Percentiles rank a stretch among this genome's conserved stretches.
Conservation (phyloP, 1,140 invertebrate genomes). For the Hycleus phaleratus region DNA sequence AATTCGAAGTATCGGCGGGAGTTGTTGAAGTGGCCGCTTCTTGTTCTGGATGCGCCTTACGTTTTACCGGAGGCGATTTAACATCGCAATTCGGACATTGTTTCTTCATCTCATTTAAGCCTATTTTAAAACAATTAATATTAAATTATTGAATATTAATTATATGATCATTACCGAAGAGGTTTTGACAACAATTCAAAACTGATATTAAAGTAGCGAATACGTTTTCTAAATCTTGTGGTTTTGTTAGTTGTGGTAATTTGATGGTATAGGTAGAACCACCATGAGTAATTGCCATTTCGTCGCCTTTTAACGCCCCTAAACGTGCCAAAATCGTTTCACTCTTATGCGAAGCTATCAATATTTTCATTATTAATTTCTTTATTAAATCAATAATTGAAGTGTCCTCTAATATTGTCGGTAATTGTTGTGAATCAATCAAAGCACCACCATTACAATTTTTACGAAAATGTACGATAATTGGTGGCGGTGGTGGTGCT, state of each 20-base stretch:
- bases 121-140: slow-evolving; percentile 8
- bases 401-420: slow-evolving; percentile 41
- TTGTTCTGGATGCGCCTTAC: slow-evolving; percentile 41
- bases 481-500: slow-evolving; percentile 42
- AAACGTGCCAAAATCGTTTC: slow-evolving; percentile 33
- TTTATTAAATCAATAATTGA: slow-evolving; percentile 40
- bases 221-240: slow-evolving; percentile 29
- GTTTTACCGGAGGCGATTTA: slow-evolving; percentile 28
- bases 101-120: slow-evolving; percentile 21
- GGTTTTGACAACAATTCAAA: slow-evolving; percentile 35
- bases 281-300: slow-evolving; percentile 33
- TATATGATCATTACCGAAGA: slow-evolving; percentile 31
- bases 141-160: background rate
- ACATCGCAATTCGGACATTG: slow-evolving; percentile 31
- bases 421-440: slow-evolving; percentile 41
- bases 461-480: slow-evolving; percentile 40
- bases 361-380: slow-evolving; percentile 29
- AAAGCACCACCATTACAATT: slow-evolving; percentile 44
- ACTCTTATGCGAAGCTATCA: slow-evolving; percentile 32
- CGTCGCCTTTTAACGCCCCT: slow-evolving; percentile 34
- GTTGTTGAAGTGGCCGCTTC: slow-evolving; percentile 58
- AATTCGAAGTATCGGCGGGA: slow-evolving; percentile 21
- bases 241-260: slow-evolving; percentile 29
- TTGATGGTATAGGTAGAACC: slow-evolving; percentile 37
- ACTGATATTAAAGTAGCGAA: slow-evolving; percentile 28